Percentiles rank a stretch among this genome's conserved stretches.
These are phyloP conservation scores for Heterodera carotae DNA, from an alignment of 1,140 invertebrate genomes.

Conservation along the genomic window DNA sequence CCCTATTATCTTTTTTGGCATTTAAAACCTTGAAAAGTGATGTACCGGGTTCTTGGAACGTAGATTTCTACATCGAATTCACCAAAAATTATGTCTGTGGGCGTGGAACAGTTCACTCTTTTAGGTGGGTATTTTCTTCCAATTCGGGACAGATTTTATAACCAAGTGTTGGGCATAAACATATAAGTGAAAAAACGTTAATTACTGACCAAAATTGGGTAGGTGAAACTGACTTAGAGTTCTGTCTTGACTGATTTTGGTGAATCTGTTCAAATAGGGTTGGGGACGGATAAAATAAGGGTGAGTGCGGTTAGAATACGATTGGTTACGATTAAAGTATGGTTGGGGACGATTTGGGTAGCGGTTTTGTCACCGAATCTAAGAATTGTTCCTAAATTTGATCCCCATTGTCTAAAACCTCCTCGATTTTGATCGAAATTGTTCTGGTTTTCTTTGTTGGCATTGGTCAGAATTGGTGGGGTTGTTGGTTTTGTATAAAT, in stretches of 20 bases:
- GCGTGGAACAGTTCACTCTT: neutral
- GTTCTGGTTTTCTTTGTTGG: neutral
- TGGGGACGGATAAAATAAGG: neutral
- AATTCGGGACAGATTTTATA: neutral
- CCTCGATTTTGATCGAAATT: neutral
- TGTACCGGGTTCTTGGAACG: neutral
- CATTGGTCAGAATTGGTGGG: neutral
- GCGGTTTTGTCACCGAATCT: no score
- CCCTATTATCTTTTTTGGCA: conserved; percentile 3
- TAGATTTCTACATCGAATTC: neutral
- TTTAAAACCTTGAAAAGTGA: neutral
- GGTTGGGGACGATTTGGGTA: neutral
- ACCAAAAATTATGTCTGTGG: neutral
- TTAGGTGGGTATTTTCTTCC: neutral
- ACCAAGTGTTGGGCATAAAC: neutral
- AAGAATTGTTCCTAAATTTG: no score
- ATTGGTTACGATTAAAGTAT: no score
- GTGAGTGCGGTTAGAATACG: neutral
- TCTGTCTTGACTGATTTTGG: neutral
- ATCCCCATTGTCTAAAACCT: neutral
- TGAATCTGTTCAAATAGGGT: neutral
- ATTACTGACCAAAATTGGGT: neutral
- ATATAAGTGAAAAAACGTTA: neutral
- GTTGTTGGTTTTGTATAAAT: no score
- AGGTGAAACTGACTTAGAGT: neutral